phyloP scores from a whole-genome alignment of 2,113 vertebrate genomes.

The Alosa alosa region DNA sequence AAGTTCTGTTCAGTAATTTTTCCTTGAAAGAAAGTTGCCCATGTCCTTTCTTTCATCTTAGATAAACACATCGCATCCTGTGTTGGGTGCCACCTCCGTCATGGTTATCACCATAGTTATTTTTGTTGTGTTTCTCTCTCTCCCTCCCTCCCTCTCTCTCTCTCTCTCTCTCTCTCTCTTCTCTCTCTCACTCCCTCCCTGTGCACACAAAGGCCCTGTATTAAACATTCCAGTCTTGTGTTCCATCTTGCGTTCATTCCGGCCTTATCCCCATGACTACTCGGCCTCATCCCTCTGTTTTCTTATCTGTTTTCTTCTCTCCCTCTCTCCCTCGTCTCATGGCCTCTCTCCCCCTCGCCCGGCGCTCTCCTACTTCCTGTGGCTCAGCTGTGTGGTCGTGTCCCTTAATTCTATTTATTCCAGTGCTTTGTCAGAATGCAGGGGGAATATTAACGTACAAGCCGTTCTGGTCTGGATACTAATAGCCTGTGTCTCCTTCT shows the following conservation, averaged over 20 bases:
- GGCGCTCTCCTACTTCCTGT: too few species aligned
- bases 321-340: slow-evolving; percentile 45
- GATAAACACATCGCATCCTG: neutral
- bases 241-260: slow-evolving; percentile 42
- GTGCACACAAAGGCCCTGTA: slow-evolving; percentile 26
- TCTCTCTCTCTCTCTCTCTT: neutral
- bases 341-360: too few species aligned
- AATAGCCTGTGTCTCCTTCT: slow-evolving; percentile 67
- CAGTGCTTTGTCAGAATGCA: slow-evolving; percentile 79
- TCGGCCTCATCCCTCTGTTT: slow-evolving; percentile 40
- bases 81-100: neutral
- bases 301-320: slow-evolving; percentile 42
- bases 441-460: slow-evolving; percentile 77
- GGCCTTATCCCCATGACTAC: slow-evolving; percentile 33
- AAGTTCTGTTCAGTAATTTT: neutral
- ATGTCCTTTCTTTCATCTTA: neutral
- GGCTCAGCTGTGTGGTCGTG: slow-evolving; percentile 77
- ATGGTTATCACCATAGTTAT: slow-evolving; percentile 16
- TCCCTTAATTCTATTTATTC: too few species aligned
- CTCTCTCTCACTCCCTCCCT: neutral
- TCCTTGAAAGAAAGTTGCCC: neutral
- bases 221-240: slow-evolving; percentile 49
- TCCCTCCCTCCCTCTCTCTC: neutral
- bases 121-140: slow-evolving; percentile 14
- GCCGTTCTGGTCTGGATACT: slow-evolving; percentile 74